phyloP scores from a whole-genome alignment of 92 coral and sea anemone species.

The Galaxea fascicularis region DNA sequence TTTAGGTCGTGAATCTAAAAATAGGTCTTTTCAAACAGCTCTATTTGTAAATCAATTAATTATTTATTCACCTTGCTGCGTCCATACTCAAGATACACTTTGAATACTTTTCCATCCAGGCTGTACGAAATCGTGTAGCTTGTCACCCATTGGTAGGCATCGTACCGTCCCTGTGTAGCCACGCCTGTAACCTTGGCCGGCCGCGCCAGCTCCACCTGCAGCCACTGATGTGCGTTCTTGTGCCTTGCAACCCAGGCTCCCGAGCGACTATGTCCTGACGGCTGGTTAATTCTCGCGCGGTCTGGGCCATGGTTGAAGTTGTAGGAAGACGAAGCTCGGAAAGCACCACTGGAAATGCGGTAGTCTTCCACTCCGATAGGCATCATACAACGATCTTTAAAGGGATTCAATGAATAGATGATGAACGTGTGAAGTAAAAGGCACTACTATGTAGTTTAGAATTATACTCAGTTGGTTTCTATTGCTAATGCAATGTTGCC shows the following conservation, averaged over 20 bases:
- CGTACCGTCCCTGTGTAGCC: constrained; percentile 84
- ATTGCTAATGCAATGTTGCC: too few relatives aligned
- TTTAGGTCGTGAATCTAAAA: too few relatives aligned
- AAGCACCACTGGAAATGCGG: constrained; percentile 65
- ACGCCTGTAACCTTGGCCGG: constrained; percentile 77
- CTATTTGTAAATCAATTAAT: too few relatives aligned
- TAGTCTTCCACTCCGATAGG: constrained; percentile 81
- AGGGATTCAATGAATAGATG: not conserved
- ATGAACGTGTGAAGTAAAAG: not conserved
- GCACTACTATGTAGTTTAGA: not conserved
- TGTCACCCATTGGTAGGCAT: constrained; percentile 68
- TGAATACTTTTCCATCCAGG: constrained; percentile 44
- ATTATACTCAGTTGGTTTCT: too few relatives aligned
- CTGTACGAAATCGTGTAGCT: constrained; percentile 57
- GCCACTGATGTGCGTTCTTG: constrained; percentile 70
- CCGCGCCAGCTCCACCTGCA: constrained; percentile 68
- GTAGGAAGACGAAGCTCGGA: constrained; percentile 65
- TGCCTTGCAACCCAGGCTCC: constrained; percentile 80
- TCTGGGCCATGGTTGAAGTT: constrained; percentile 85
- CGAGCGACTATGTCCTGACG: constrained; percentile 64
- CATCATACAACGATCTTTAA: constrained; percentile 76
- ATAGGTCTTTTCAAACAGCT: too few relatives aligned
- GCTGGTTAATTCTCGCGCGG: constrained; percentile 77
- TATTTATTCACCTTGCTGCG: constrained; percentile 29
- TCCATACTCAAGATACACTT: constrained; percentile 56